These are phyloP conservation scores for Ganaspis brasiliensis DNA, from an alignment of 2,888 invertebrate species.

Conservation along the genomic window DNA sequence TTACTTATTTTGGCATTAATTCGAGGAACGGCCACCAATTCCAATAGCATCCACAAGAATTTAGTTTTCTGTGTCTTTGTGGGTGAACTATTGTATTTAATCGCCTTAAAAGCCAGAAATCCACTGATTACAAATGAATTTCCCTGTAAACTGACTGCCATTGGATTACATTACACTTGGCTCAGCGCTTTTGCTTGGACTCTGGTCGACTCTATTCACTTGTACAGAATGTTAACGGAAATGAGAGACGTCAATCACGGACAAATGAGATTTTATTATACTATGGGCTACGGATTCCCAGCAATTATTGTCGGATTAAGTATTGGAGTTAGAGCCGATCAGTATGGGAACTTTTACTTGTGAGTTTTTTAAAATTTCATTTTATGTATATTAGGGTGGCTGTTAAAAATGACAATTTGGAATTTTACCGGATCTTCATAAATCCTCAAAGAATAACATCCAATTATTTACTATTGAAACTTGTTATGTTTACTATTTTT, in stretches of 20 bases:
- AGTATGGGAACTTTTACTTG: slow-evolving; percentile 97
- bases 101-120: slow-evolving; percentile 92
- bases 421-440: too few species aligned
- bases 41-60: slow-evolving; percentile 96
- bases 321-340: slow-evolving; percentile 95
- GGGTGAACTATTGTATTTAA: slow-evolving; percentile 91
- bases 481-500: too few species aligned
- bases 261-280: slow-evolving; percentile 95
- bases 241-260: slow-evolving; percentile 98
- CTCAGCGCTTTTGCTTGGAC: slow-evolving; percentile 95
- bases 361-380: slow-evolving; percentile 85
- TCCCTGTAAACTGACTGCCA: slow-evolving; percentile 93
- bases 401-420: too few species aligned
- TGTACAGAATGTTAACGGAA: slow-evolving; percentile 96
- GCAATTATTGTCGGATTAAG: slow-evolving; percentile 95
- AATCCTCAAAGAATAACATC: too few species aligned
- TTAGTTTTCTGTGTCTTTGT: slow-evolving; percentile 94
- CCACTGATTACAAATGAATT: slow-evolving; percentile 93
- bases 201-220: slow-evolving; percentile 94
- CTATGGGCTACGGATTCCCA: slow-evolving; percentile 95
- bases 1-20: slow-evolving; percentile 91
- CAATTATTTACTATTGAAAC: too few species aligned
- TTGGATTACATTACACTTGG: slow-evolving; percentile 96
- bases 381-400: too few species aligned
- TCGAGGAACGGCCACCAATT: slow-evolving; percentile 93